Base-by-base conservation (phyloP, 2,113 vertebrate species). In the Zosterops hypoxanthus region DNA sequence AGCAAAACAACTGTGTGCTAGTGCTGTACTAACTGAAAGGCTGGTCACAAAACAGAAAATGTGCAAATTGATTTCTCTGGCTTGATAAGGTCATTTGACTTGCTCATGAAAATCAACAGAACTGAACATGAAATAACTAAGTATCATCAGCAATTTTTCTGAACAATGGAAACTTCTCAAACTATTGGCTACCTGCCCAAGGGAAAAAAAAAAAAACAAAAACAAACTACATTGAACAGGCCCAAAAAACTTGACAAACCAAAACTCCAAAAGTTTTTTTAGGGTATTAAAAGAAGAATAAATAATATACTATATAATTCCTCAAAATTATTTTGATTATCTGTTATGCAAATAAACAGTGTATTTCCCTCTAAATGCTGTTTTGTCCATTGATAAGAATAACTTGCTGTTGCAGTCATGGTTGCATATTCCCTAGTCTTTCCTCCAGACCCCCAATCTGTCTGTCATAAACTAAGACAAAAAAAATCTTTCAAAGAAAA, bases 201-300 rank as follows among this genome's bases (percentile, higher is more conserved):
- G 19, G 3, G 1, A 1, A 44, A 39, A 81, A 31, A 11, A 3
- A 33, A 41, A 1, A 44, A 39, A 81, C 28, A 11, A 3, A 33
- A 41, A 41, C 6, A 36, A 36, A 39, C 11, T 39, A 11, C 39
- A 39, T 39, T 26, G 5, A 21, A 39, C 1, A 1, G 2, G 20
- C 10, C 2, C 4, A 22, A 60, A 39, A 19, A 36, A 3, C 3
- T 5, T 31, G n/a, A 33, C 0, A 66, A 84, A 26, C 1, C 8
- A 50, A 85, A 61, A 33, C 2, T 8, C 3, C 8, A 21, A 7
- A 65, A 12, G 1, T 9, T 50, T 55, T 53, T 66, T 63, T 49
- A n/a, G 3, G 5, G 31, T 64, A 47, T 76, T 42, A 33, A 57
- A 76, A 24, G 9, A n/a, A 63, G 36, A 57, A 72, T 6, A 79